Base-by-base conservation (phyloP, 1,140 invertebrate species). In the Ips nitidus region DNA sequence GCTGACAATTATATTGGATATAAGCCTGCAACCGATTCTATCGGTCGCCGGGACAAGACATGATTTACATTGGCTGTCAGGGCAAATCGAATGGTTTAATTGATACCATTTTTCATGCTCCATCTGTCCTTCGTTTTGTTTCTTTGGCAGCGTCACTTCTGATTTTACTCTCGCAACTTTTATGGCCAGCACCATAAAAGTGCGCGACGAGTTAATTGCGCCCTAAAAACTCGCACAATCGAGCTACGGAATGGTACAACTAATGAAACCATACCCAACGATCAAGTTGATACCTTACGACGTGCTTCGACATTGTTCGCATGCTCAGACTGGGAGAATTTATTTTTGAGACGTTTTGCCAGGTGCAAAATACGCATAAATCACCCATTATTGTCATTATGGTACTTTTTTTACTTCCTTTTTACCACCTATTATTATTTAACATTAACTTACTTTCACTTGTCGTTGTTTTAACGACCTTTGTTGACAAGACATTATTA, bases 1-100 rank as follows among this genome's bases (percentile, higher is more conserved):
- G 8, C 58, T 68, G 66, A 68, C 66, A 68, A 68, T 68, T 68
- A 68, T 68, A 68, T 68, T 61, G 66, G 40, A 60, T 52, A 61
- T 66, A 58, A 45, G 55, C 5, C 36, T 22, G 22, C 38, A 50
- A 66, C 59, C 58, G 66, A 68, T 68, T 68, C 57, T 52, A 61
- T 68, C 57, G 41, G 47, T 3, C 66, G n/a, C 2, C 58, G 43
- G 52, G 52, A 56, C 52, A 43, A 65, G 63, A 39, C 42, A 52
- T 68, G 66, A 68, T 68, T 60, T 68, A 68, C 57, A 50, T 41
- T 47, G 40, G 22, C 45, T 52, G 58, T 68, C 66, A 68, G 37
- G 45, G 45, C 39, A 53, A 68, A 68, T 60, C 57, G 57, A 53
- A 60, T 52, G 39, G 60, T 53, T 68, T 68, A 60, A 61, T 68